These are phyloP conservation scores for Meiosimyza platycephala DNA, from an alignment of 2,888 invertebrate species.

Conservation along the genomic window DNA sequence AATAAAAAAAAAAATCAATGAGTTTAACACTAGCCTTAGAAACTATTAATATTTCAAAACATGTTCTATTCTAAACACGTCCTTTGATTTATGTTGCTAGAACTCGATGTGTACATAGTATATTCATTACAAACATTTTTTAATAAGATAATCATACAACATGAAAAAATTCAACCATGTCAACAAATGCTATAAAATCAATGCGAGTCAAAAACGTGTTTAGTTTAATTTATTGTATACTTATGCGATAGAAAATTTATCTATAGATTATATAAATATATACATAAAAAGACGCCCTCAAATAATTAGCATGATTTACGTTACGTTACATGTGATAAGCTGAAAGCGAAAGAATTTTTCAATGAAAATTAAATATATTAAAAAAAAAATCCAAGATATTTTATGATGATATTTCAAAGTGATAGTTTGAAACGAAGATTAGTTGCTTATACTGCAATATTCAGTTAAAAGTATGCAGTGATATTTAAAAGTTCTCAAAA, in stretches of 20 bases:
- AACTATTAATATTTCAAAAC: background rate
- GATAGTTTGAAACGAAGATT: slow-evolving; percentile 2
- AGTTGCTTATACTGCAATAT: too few relatives aligned
- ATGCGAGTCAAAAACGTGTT: slow-evolving; percentile 21
- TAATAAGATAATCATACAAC: slow-evolving; percentile 8
- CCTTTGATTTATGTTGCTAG: slow-evolving; percentile 16
- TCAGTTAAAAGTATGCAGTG: too few relatives aligned
- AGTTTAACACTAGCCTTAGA: too few relatives aligned
- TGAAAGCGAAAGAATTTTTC: slow-evolving; percentile 7
- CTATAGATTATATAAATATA: background rate
- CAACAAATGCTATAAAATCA: slow-evolving; percentile 14
- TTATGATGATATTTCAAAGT: slow-evolving; percentile 7
- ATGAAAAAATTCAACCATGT: slow-evolving; percentile 8
- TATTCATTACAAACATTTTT: background rate
- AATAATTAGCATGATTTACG: slow-evolving; percentile 11
- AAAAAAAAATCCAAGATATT: background rate
- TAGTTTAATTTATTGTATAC: slow-evolving; percentile 27
- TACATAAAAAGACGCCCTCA: slow-evolving; percentile 23
- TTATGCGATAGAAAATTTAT: background rate
- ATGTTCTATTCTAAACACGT: slow-evolving; percentile 15
- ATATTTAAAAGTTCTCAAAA: too few relatives aligned
- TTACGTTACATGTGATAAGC: slow-evolving; percentile 27
- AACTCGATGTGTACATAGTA: slow-evolving; percentile 5
- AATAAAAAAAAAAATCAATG: too few relatives aligned
- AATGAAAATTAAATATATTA: background rate